Conservation (phyloP, 2,888 invertebrate genomes). For the Conistra vaccinii region DNA sequence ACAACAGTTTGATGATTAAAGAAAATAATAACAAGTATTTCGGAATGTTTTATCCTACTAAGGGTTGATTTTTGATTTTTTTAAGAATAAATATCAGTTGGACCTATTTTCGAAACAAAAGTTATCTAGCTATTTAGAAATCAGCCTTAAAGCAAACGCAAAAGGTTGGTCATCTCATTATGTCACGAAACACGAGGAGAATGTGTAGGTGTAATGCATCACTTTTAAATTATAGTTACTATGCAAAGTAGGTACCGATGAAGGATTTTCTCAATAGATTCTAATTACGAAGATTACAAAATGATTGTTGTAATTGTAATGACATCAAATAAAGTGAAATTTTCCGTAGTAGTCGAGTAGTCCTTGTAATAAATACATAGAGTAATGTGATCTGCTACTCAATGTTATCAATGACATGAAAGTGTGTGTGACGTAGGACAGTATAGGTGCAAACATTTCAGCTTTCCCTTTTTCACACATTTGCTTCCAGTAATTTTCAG, state of each 20-base stretch:
- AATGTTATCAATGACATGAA: slow-evolving; percentile 27
- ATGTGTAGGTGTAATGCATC: background rate
- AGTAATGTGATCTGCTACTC: slow-evolving; percentile 36
- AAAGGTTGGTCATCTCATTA: background rate
- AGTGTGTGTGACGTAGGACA: slow-evolving; percentile 32
- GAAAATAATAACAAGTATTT: background rate
- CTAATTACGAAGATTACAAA: slow-evolving; percentile 14
- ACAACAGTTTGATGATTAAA: background rate
- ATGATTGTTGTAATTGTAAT: slow-evolving; percentile 5
- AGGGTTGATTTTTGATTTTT: background rate
- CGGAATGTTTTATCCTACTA: background rate
- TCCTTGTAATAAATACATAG: slow-evolving; percentile 26
- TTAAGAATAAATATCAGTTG: background rate
- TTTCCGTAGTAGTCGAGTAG: slow-evolving; percentile 11
- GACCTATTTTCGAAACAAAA: background rate
- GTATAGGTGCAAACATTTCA: background rate
- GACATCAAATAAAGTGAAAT: slow-evolving; percentile 6
- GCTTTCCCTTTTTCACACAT: slow-evolving; percentile 32
- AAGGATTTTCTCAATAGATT: background rate
- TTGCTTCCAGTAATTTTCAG: slow-evolving; percentile 6
- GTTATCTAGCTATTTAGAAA: background rate
- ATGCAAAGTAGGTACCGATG: background rate
- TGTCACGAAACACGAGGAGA: background rate
- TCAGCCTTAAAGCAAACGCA: background rate
- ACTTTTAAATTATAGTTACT: slow-evolving; percentile 2